Evolutionary conservation across 2,113 vertebrate genomes (phyloP), one percentile per base, ranked within the genome.

Genomic region (Cynoglossus semilaevis): DNA sequence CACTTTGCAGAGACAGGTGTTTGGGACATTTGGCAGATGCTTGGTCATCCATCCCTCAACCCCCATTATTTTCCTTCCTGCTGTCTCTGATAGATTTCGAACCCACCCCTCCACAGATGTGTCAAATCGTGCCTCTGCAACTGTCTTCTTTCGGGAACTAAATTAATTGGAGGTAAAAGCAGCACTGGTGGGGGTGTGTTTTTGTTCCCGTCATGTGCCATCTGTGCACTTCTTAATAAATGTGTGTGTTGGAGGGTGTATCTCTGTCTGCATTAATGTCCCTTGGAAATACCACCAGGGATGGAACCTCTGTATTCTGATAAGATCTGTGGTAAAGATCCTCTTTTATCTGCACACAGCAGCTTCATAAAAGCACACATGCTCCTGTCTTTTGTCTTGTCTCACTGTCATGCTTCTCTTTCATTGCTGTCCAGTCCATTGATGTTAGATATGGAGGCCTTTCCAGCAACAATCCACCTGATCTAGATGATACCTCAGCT

Each of bases 361-460:
- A 69, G 57, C 67, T 73, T 29, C 15, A 47, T 10, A 29, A 47
- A 55, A 48, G 46, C 19, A 43, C 29, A 41, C 10, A n/a, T 41
- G 40, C 14, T 48, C 35, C 49, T 45, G 52, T 58, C 63, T 67
- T 29, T 8, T 50, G 44, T 34, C 47, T 44, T 44, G 40, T 58
- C 38, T 61, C 19, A 8, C 62, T 16, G 58, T 48, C 54, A 9
- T 54, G 3, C 60, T 46, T 55, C 63, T 41, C 67, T 71, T 81
- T 79, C 67, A 77, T 76, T 60, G 70, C 42, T 47, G 35, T 76
- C 74, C 77, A 79, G 77, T 57, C 29, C 70, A 77, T 75, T 81
- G 80, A 86, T 81, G 75, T 53, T 50, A 69, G 83, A 86, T 82
- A 83, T 55, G 59, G 80, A 66, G 70, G 62, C 46, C 77, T 72